Base-by-base conservation (phyloP, 2,113 vertebrate genomes). In the Perca fluviatilis region DNA sequence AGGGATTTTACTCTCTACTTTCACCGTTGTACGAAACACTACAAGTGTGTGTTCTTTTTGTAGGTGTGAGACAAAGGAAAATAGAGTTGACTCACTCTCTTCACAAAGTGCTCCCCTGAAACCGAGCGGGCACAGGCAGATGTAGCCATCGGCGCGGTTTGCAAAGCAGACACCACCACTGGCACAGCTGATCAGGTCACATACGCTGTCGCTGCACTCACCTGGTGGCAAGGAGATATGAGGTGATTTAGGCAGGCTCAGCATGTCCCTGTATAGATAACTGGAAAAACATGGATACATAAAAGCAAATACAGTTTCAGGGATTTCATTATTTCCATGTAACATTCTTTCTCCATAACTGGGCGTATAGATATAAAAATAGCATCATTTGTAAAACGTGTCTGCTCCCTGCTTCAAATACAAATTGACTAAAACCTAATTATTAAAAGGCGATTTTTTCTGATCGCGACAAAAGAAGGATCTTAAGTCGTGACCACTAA, bases 81-180 rank as follows among this genome's bases (percentile, higher is more conserved):
- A 57, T 23, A 40, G 2, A 47, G 25, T 68, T 36, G 73, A 92
- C 97, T 97, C 92, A 99, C 98, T 96, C 58, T 98, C 96, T 87
- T 99, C 96, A 0, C 98, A 99, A 33, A 97, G 96, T 8, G 93
- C 89, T 23, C 98, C 98, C 90, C 93, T 96, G 95, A 97, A 99
- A 64, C 98, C 98, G 2, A 98, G 96, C 3, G 96, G 97, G 79
- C 98, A 99, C 75, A 99, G 96, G 74, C 98, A 99, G 82, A 98
- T 96, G 88, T 96, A 99, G 16, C 94, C 94, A 61, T 99, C 98
- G 0, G 97, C 98, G 3, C 94, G 96, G 91, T 84, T 95, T 0
- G 95, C 94, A 19, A 92, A 95, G 90, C 98, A 99, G 84, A 92
- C 93, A n/a, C 97, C 98, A 0, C 96, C 97, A 0, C 98, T 97